Percentiles rank a stretch among this genome's conserved stretches.
These are phyloP conservation scores for Heterohyrax brucei DNA, from an alignment of 2,797 vertebrate genomes.

Conservation along the genomic window DNA sequence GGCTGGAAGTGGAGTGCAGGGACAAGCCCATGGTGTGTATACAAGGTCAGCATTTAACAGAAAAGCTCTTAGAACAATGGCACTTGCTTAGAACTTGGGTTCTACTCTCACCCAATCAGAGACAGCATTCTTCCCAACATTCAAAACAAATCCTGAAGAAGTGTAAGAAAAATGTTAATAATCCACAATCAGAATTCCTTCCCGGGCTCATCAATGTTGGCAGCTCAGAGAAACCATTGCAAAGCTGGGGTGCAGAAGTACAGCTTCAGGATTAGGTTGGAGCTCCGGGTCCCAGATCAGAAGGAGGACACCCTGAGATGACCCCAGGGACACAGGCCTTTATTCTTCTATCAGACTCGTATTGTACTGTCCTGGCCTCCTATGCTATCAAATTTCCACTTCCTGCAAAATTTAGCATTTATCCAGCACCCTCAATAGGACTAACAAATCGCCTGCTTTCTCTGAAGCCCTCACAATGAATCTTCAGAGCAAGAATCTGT, in stretches of 20 bases:
- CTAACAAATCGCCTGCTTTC: not conserved
- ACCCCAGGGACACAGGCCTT: rapidly evolving
- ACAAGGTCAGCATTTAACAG: too few relatives aligned
- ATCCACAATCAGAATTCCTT: conserved; percentile 67
- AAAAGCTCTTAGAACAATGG: not conserved
- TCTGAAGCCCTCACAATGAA: not conserved
- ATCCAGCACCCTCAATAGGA: not conserved
- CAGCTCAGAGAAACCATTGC: not conserved
- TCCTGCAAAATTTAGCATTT: not conserved
- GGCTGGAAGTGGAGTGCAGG: not conserved
- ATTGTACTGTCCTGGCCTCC: not conserved
- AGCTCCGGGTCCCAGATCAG: not conserved
- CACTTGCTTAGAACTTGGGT: not conserved
- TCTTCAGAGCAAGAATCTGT: not conserved
- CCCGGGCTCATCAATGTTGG: not conserved
- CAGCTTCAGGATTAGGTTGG: too few relatives aligned
- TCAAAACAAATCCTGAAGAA: conserved; percentile 36
- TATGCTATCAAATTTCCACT: not conserved
- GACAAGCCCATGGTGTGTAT: rapidly evolving
- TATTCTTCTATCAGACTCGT: not conserved
- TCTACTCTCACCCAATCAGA: not conserved
- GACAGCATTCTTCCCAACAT: not conserved
- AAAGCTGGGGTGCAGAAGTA: too few relatives aligned
- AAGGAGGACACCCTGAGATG: not conserved
- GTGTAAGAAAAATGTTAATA: conserved; percentile 62